Base-by-base conservation (phyloP, 2,113 vertebrate species). In the Poicephalus gulielmi region DNA sequence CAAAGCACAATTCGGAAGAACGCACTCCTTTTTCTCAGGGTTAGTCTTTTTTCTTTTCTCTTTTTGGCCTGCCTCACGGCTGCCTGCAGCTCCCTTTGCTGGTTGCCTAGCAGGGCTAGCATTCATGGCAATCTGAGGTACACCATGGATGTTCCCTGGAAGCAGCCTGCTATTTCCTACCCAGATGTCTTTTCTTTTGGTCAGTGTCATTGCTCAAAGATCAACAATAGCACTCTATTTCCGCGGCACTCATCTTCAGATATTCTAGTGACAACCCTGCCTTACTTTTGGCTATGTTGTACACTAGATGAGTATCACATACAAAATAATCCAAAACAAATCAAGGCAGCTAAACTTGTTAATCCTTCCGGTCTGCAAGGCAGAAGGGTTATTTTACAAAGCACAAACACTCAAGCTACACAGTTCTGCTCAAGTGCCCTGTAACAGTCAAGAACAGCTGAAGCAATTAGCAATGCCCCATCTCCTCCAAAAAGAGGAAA, bases 81-180 rank as follows among this genome's bases (percentile, higher is more conserved):
- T 96, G 95, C 96, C 78, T 93, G 86, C 66, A 82, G 47, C 90
- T 90, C 94, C 82, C 90, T 95, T 93, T 76, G 30, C 92, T 82
- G 87, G 98, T 98, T 98, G 98, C 98, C 98, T 98, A 98, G 98
- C 97, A 92, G 92, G 84, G 95, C 88, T 77, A 70, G 95, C 93
- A 97, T 97, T 98, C 97, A 96, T 88, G 91, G 87, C 95, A 95
- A 91, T 95, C 90, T 96, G 98, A 96, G 97, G 96, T 95, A 96
- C 76, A 86, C 97, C 86, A 92, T 95, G 97, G 97, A 96, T 90
- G 91, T 43, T 92, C 83, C 62, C 11, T 41, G 77, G 77, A 86
- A 94, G 91, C 20, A 22, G 90, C 35, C 80, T 53, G 63, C 88
- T 89, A 83, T 90, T 96, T 97, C 94, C 92, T 90, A 90, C 57